Evolutionary conservation across 2,797 vertebrate genomes (phyloP), one percentile per base, ranked within the genome.

Genomic region (Sebastes vulpes): DNA sequence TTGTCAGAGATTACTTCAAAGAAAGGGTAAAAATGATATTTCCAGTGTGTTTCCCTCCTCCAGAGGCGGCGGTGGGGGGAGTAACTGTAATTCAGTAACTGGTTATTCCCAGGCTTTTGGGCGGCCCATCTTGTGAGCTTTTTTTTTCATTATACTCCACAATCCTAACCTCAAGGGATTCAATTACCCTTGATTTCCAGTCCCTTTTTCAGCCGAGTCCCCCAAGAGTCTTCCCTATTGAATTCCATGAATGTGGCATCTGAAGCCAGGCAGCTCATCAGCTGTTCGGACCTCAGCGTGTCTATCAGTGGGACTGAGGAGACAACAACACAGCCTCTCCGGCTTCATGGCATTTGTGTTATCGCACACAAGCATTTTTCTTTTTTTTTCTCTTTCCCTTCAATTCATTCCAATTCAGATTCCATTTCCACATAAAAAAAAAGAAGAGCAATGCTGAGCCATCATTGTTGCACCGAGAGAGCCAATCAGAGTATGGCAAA

Each of bases 341-440:
- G 5, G 60, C 66, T 58, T 56, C 61, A 12, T 50, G 18, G 28
- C 31, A 52, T 74, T 77, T 67, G n/a, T 65, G 57, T 74, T 87
- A 81, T 81, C 54, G 6, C 61, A 65, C 63, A 48, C 9, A 20
- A 7, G 58, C n/a, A 28, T 77, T 82, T 82, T 57, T 50, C 29
- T 38, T 38, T 75, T 72, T 85, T 85, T 79, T 28, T 42, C 35
- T 78, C n/a, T 67, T 60, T 61, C 16, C 69, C 21, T 67, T 86
- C 65, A 73, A 54, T 89, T 84, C 29, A 82, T 87, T 89, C 65
- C 50, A 81, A 81, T 89, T 90, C 73, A 74, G 65, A 87, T 89
- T 85, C 75, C 58, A 82, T 87, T 86, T 80, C 16, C 70, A 61
- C 67, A 61, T 26, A 7, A 48, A 65, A 16, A 16, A 56, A 46